phyloP scores from a whole-genome alignment of 1,140 invertebrate species.

The Archegozetes longisetosus region DNA sequence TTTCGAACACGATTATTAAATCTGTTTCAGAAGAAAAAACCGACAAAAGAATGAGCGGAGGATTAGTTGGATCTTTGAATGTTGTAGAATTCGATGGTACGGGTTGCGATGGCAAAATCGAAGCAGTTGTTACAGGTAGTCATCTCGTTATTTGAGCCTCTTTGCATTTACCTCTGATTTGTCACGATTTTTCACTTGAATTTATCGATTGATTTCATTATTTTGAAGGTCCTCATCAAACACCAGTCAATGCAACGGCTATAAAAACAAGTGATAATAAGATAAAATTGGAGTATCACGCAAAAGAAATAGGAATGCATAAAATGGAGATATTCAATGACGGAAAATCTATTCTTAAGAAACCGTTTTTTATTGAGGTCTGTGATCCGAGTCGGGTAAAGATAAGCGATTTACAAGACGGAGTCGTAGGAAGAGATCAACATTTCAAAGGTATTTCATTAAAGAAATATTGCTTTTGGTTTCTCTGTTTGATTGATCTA shows the following conservation, averaged over 20 bases:
- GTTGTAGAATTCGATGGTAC: constrained; percentile 42
- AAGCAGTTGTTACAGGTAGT: constrained; percentile 33
- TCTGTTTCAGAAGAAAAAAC: constrained; percentile 17
- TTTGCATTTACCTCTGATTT: neutral
- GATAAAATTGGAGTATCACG: constrained; percentile 27
- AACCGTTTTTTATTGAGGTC: constrained; percentile 54
- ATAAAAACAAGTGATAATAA: constrained; percentile 16
- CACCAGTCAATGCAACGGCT: constrained; percentile 29
- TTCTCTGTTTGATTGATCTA: neutral
- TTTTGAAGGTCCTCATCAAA: constrained; percentile 7
- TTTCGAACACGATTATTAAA: constrained; percentile 24
- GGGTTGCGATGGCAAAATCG: constrained; percentile 28
- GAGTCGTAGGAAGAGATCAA: constrained; percentile 62
- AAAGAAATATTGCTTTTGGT: constrained; percentile 6
- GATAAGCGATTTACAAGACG: constrained; percentile 56
- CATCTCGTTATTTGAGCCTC: constrained; percentile 3
- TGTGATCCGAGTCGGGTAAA: constrained; percentile 67
- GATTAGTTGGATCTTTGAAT: constrained; percentile 39
- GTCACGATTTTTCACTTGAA: neutral
- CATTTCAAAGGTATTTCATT: constrained; percentile 37
- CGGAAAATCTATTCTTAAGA: constrained; percentile 38
- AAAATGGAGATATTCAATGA: constrained; percentile 38
- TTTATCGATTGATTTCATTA: neutral
- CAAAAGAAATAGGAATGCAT: constrained; percentile 41
- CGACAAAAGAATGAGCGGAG: neutral